phyloP scores from a whole-genome alignment of 2,113 vertebrate species.

The cattle (Bos taurus) region ARS-UCD2.0 NC_037328.1:53176501-53177000 shows the following conservation, averaged over 20 bases:
- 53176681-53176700: conserved; percentile 29
- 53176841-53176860: conserved; percentile 11
- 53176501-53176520: background rate
- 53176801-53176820: conserved; percentile 24
- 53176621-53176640: background rate
- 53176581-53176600: background rate
- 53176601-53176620: background rate
- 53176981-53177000: background rate
- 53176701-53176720: conserved; percentile 39
- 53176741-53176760: background rate
- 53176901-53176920: background rate
- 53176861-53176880: background rate
- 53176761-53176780: background rate
- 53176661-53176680: conserved; percentile 17
- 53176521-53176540: background rate
- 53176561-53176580: background rate
- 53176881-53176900: background rate
- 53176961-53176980: background rate
- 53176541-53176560: background rate
- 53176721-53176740: conserved; percentile 22
- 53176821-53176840: conserved; percentile 2
- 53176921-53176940: conserved; percentile 32
- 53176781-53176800: background rate
- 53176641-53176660: background rate
- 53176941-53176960: background rate